Base-by-base conservation (phyloP, 2,888 invertebrate genomes). In the Baccha elongata region DNA sequence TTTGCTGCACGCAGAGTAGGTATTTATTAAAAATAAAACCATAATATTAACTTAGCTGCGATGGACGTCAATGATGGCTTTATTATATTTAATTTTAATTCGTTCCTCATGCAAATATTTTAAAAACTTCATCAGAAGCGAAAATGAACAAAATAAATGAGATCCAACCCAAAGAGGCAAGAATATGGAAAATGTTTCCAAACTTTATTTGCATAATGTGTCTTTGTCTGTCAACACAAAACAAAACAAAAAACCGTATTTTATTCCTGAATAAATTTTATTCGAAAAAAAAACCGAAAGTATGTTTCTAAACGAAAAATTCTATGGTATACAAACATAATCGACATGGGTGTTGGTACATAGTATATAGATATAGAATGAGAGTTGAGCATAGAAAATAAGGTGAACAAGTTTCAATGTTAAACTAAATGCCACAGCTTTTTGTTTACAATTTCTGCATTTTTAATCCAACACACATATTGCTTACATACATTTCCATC, bases 201-300 rank as follows among this genome's bases (percentile, higher is more conserved):
- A 53, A 76, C 37, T 35, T 48, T 53, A 76, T 76, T 76, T 71
- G 55, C 76, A 76, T 76, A 76, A 76, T 71, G 64, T 35, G 40
- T 37, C 53, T 76, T 26, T 23, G n/a, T n/a, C 19, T 40, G 21
- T 13, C 48, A 40, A 32, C 48, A 55, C 40, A 29, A n/a, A 48
- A 55, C 48, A 32, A 40, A 53, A n/a, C n/a, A n/a, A n/a, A 64
- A 46, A 46, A 48, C 60, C 60, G 29, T 55, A 64, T 76, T 71
- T 71, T 48, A 48, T 71, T 75, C 46, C n/a, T 53, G 75, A 75
- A 75, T 75, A 75, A 62, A 69, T 62, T 76, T 64, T 17, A 17
- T 8, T 55, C 35, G 5, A 6, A 53, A 64, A 17, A n/a, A 68
- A 68, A 13, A 68, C 35, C n/a, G 13, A 21, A 52, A 37, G 8